A percentile compares a stretch with the other conserved stretches of the same genome.
Evolutionary conservation across 2,888 invertebrate species (phyloP).

Genomic region (Drosophila mimica): DNA sequence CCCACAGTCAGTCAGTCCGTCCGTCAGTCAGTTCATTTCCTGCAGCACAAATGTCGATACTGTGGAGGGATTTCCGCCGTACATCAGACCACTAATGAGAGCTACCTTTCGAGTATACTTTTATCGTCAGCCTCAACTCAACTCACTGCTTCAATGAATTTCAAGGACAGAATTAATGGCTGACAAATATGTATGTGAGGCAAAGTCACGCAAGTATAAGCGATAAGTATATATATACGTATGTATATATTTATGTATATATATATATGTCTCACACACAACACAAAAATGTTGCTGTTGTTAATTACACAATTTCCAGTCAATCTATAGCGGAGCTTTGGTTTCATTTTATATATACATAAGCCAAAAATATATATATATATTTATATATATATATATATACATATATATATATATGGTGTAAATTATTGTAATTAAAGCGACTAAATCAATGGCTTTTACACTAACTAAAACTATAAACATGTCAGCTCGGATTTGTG

Average conservation of each 20-base stretch:
- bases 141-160: slow-evolving; percentile 9
- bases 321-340: slow-evolving; percentile 4
- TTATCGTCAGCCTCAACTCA: not conserved
- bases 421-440: not conserved
- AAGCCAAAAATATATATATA: too few species aligned
- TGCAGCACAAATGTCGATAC: slow-evolving; percentile 35
- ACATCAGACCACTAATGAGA: slow-evolving; percentile 44
- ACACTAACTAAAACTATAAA: slow-evolving; percentile 11
- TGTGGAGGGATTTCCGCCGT: slow-evolving; percentile 42
- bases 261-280: too few species aligned
- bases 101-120: slow-evolving; percentile 12
- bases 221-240: slow-evolving; percentile 1
- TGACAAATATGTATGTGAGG: slow-evolving; percentile 25
- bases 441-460: not conserved
- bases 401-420: not conserved
- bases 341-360: not conserved
- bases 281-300: not conserved
- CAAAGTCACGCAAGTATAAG: slow-evolving; percentile 44
- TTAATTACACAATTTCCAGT: slow-evolving; percentile 6
- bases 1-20: not conserved
- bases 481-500: not conserved
- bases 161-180: slow-evolving; percentile 53
- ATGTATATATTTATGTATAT: slow-evolving; percentile 2
- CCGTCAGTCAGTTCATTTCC: slow-evolving; percentile 33
- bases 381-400: too few species aligned